Evolutionary conservation across 2,113 vertebrate genomes (phyloP).

Genomic region (Erythrolamprus reginae): DNA sequence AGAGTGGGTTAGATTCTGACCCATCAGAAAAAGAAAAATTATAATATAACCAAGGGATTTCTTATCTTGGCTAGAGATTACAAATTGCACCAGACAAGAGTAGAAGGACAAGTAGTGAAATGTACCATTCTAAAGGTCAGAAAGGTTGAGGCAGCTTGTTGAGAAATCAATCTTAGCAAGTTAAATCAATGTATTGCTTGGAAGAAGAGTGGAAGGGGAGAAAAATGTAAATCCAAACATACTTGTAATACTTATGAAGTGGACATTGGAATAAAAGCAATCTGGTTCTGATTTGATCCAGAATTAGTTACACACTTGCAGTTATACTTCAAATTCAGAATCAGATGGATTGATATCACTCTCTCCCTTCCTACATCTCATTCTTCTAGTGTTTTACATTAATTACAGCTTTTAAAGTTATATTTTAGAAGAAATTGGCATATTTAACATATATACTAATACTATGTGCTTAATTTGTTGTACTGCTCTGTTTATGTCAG

Average conservation of each 20-base stretch:
- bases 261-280: neutral
- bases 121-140: neutral
- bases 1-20: neutral
- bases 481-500: neutral
- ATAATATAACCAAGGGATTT: neutral
- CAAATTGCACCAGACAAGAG: neutral
- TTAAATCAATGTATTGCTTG: constrained; percentile 46
- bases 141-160: constrained; percentile 37
- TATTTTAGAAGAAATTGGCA: neutral
- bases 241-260: constrained; percentile 34
- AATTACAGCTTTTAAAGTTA: neutral
- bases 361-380: neutral
- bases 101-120: neutral
- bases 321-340: neutral
- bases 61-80: constrained; percentile 36
- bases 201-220: constrained; percentile 24
- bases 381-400: neutral
- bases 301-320: neutral
- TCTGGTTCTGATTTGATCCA: neutral
- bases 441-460: neutral
- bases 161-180: constrained; percentile 33
- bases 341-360: neutral
- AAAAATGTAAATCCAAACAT: constrained; percentile 39
- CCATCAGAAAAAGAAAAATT: neutral
- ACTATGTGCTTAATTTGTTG: neutral